These are phyloP conservation scores for Mastigias papua DNA, from an alignment of 30 jellyfish, hydroid and myxozoan genomes.

Conservation along the genomic window DNA sequence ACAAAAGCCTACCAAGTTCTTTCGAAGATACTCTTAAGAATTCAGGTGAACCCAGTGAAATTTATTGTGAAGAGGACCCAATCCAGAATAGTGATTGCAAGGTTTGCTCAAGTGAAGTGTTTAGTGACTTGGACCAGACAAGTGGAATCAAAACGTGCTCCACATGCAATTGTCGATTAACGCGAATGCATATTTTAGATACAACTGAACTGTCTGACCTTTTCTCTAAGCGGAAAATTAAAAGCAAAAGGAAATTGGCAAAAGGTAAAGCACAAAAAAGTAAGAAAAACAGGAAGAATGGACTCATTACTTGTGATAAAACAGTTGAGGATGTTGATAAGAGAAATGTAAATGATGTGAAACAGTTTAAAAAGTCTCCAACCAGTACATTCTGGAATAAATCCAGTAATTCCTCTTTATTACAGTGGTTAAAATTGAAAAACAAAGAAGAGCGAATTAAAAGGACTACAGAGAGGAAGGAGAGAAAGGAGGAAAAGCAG, in stretches of 20 bases:
- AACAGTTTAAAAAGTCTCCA: neutral
- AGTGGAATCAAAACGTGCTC: slow-evolving; percentile 5
- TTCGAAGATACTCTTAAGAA: no score
- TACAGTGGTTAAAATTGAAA: slow-evolving; percentile 52
- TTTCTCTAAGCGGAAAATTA: neutral
- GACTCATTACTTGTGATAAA: neutral
- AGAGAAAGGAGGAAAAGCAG: slow-evolving; percentile 28
- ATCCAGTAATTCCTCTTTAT: slow-evolving; percentile 26
- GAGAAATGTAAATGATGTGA: neutral
- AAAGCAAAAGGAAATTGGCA: neutral
- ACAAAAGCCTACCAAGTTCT: no score
- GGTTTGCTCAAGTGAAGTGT: neutral
- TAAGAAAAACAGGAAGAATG: neutral
- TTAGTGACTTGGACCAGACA: neutral
- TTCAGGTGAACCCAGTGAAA: neutral
- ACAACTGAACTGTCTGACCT: slow-evolving; percentile 18
- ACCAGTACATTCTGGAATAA: slow-evolving; percentile 32
- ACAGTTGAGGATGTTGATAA: neutral
- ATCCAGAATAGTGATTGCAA: neutral
- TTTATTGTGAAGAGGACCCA: neutral
- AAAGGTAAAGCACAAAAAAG: neutral
- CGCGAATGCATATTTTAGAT: slow-evolving; percentile 23
- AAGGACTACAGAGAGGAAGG: slow-evolving; percentile 6
- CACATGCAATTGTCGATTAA: slow-evolving; percentile 52
- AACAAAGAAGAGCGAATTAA: slow-evolving; percentile 30